Conservation (phyloP, 2,888 invertebrate genomes). For the Pterostichus niger region DNA sequence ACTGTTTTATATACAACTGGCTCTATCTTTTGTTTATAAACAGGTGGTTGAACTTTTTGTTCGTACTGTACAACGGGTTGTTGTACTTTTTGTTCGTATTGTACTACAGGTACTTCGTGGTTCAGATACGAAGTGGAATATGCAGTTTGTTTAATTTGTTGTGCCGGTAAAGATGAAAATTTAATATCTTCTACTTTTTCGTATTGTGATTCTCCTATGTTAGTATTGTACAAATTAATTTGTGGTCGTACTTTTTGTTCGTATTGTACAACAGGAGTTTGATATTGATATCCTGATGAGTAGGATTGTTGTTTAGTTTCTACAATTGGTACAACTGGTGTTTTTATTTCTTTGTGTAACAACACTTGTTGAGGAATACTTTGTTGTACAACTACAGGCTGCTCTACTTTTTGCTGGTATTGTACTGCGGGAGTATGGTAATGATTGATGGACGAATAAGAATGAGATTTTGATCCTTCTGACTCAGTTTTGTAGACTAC, state of each 20-base stretch:
- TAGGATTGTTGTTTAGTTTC: no score
- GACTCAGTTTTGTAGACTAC: conserved; percentile 9
- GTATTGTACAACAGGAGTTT: conserved; percentile 45
- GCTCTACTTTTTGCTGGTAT: not conserved
- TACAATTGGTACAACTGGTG: no score
- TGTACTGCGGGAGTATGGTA: not conserved
- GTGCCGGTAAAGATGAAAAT: not conserved
- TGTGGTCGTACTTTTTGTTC: conserved; percentile 15
- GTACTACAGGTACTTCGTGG: conserved; percentile 7
- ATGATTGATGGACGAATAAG: not conserved
- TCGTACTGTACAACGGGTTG: conserved; percentile 32
- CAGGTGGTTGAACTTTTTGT: conserved; percentile 45
- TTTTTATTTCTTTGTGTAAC: no score
- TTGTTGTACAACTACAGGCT: conserved; percentile 15
- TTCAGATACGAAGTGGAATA: not conserved
- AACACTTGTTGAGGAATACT: not conserved
- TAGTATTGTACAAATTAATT: conserved; percentile 12
- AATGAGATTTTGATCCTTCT: not conserved
- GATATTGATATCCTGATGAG: conserved; percentile 29
- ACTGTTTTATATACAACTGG: conserved; percentile 47
- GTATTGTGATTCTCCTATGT: conserved; percentile 3
- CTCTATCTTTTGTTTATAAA: conserved; percentile 55
- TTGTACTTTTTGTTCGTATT: conserved; percentile 7
- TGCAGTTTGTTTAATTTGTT: conserved; percentile 10
- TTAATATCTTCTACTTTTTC: conserved; percentile 12